phyloP scores from a whole-genome alignment of 2,888 invertebrate genomes.

The Caenorhabditis sulstoni region DNA sequence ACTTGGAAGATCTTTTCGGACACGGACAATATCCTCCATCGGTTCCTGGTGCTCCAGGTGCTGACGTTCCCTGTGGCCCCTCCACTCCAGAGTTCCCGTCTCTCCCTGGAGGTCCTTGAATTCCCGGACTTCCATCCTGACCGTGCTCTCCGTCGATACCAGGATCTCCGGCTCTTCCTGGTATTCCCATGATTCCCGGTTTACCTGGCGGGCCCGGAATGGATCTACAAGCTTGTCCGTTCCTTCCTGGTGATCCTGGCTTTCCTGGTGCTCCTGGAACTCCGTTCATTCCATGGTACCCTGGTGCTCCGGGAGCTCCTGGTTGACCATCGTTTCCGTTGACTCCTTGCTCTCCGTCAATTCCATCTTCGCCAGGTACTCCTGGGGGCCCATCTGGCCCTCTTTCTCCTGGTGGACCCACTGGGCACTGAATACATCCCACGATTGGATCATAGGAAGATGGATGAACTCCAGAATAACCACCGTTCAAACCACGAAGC shows the following conservation, averaged over 20 bases:
- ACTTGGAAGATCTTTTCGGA: conserved; percentile 53
- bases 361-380: conserved; percentile 55
- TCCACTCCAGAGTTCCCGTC: conserved; percentile 56
- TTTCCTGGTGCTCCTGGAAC: conserved; percentile 53
- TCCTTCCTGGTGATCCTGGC: conserved; percentile 49
- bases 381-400: conserved; percentile 60
- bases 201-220: conserved; percentile 58
- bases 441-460: conserved; percentile 36
- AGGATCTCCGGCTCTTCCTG: conserved; percentile 53
- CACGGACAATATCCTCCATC: conserved; percentile 64
- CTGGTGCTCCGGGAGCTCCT: conserved; percentile 54
- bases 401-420: conserved; percentile 55
- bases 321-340: conserved; percentile 58
- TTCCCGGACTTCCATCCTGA: conserved; percentile 61
- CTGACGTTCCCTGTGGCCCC: conserved; percentile 48
- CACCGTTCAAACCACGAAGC: conserved; percentile 52
- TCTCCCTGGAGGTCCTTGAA: conserved; percentile 57
- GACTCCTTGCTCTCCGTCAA: conserved; percentile 50
- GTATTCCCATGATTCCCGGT: conserved; percentile 42
- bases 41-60: conserved; percentile 54
- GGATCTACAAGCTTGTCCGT: conserved; percentile 44
- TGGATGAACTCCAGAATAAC: conserved; percentile 35
- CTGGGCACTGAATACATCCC: conserved; percentile 57
- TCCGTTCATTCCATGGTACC: conserved; percentile 50
- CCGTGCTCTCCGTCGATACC: conserved; percentile 63